These are phyloP conservation scores for Atopsyche davidsoni DNA, from an alignment of 1,140 invertebrate species.

Conservation along the genomic window DNA sequence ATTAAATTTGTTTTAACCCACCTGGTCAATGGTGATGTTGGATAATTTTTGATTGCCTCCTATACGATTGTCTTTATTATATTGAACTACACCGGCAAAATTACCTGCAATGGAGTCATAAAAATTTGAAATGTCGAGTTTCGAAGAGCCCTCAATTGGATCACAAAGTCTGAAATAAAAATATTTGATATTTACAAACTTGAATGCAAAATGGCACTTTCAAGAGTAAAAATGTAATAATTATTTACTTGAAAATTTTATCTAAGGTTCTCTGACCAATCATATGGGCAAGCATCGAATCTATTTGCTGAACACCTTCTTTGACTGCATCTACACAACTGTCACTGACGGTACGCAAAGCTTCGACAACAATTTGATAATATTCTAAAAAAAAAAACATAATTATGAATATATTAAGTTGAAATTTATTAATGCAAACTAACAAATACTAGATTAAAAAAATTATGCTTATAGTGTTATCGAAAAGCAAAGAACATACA, in stretches of 20 bases:
- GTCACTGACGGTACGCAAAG: slow-evolving; percentile 52
- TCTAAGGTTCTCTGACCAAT: slow-evolving; percentile 57
- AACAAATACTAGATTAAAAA: no score
- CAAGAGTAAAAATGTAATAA: slow-evolving; percentile 8
- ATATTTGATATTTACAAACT: slow-evolving; percentile 13
- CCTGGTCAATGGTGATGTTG: slow-evolving; percentile 73
- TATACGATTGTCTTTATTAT: slow-evolving; percentile 87
- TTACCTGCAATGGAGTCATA: slow-evolving; percentile 76
- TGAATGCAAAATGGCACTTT: slow-evolving; percentile 17
- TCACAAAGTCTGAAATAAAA: slow-evolving; percentile 64
- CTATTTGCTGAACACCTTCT: slow-evolving; percentile 58
- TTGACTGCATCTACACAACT: slow-evolving; percentile 60
- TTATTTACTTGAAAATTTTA: slow-evolving; percentile 60
- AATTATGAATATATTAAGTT: slow-evolving; percentile 11
- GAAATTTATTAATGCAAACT: neutral
- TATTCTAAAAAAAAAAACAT: slow-evolving; percentile 57
- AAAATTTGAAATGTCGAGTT: slow-evolving; percentile 73
- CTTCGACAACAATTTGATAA: slow-evolving; percentile 64
- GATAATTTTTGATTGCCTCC: slow-evolving; percentile 54
- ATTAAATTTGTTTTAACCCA: slow-evolving; percentile 28
- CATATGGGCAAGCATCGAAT: slow-evolving; percentile 54
- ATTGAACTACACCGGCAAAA: slow-evolving; percentile 84
- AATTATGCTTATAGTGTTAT: no score
- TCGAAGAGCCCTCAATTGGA: slow-evolving; percentile 58
- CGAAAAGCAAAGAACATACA: no score